Conservation (phyloP, 2,113 vertebrate species). For the Taxidea taxus region DNA sequence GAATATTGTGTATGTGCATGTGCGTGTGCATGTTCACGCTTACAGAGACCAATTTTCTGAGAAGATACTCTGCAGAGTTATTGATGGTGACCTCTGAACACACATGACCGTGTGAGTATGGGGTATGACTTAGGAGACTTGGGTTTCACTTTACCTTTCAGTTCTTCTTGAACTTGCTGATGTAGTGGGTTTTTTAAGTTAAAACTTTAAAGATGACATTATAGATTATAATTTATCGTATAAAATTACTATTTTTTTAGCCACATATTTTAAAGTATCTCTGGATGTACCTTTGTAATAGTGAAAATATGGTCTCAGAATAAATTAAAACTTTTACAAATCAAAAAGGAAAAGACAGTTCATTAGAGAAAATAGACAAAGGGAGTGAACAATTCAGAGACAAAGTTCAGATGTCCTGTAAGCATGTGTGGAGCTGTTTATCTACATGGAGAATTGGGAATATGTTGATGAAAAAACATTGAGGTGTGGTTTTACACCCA, state of each 20-base stretch:
- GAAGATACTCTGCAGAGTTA: background rate
- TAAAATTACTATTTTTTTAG: background rate
- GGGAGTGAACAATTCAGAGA: background rate
- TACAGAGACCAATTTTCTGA: background rate
- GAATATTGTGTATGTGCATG: background rate
- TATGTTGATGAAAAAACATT: background rate
- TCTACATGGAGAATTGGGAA: background rate
- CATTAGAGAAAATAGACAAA: conserved; percentile 13
- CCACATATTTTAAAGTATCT: background rate
- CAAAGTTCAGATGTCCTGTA: background rate
- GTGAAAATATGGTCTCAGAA: background rate
- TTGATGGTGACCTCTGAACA: background rate
- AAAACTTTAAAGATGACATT: background rate
- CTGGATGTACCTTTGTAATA: background rate
- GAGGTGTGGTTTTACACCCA: background rate
- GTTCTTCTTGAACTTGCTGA: background rate
- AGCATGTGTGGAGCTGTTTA: background rate
- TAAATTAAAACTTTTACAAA: background rate
- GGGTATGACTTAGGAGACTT: background rate
- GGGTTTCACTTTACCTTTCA: background rate
- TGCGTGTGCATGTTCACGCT: background rate
- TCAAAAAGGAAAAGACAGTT: background rate
- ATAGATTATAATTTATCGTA: background rate
- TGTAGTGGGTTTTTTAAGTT: background rate
- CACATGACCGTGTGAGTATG: background rate